These are phyloP conservation scores for Tridacna crocea DNA, from an alignment of 2,888 invertebrate species.

Conservation along the genomic window DNA sequence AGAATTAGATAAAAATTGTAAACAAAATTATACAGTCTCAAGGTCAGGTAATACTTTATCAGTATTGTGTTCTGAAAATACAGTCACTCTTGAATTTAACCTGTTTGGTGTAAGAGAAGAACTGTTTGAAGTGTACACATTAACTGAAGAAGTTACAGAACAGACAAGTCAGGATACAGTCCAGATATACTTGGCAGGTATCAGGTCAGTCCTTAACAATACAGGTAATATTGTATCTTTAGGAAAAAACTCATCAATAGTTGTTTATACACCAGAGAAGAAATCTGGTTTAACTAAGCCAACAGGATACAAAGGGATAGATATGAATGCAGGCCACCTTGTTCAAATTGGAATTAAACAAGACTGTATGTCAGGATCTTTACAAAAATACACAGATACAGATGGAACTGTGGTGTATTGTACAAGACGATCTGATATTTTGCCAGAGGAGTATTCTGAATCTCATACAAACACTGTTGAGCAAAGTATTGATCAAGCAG, in stretches of 20 bases:
- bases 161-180: background rate
- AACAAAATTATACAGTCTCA: background rate
- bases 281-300: background rate
- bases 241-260: background rate
- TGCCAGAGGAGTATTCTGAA: conserved; percentile 12
- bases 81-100: conserved; percentile 1
- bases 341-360: conserved; percentile 52
- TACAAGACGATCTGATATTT: conserved; percentile 46
- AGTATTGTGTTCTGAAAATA: background rate
- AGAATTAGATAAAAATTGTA: conserved; percentile 4
- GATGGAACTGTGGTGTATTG: conserved; percentile 52
- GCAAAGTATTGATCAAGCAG: background rate
- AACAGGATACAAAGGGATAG: background rate
- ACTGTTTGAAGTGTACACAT: background rate
- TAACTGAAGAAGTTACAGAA: background rate
- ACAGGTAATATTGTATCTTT: background rate
- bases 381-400: conserved; percentile 37
- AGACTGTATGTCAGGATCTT: conserved; percentile 30
- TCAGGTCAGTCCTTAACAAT: background rate
- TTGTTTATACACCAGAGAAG: background rate
- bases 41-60: background rate
- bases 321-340: conserved; percentile 22
- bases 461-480: background rate
- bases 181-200: conserved; percentile 6
- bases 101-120: conserved; percentile 1